These are phyloP conservation scores for Mythimna albipuncta DNA, from an alignment of 2,888 invertebrate species.

Conservation along the genomic window DNA sequence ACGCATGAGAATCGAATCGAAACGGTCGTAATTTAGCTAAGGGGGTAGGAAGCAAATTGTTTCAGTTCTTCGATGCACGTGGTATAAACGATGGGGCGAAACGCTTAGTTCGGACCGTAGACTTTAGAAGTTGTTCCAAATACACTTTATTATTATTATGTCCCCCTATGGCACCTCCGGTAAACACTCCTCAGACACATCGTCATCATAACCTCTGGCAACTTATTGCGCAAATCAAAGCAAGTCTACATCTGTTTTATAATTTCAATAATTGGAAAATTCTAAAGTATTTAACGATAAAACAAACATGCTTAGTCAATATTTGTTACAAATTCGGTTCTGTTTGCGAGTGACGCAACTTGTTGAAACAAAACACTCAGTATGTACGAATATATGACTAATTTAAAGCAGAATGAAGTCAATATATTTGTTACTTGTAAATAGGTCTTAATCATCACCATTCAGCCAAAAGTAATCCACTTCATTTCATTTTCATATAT, in stretches of 20 bases:
- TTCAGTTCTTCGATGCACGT: no score
- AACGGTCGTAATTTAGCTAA: no score
- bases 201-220: background rate
- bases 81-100: no score
- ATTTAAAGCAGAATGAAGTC: background rate
- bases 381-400: background rate
- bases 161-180: no score
- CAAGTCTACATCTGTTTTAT: background rate
- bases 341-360: constrained; percentile 32
- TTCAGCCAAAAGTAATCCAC: no score
- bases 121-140: no score
- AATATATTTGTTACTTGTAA: background rate
- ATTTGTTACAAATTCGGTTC: constrained; percentile 25
- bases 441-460: background rate
- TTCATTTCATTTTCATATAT: no score
- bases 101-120: no score
- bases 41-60: no score
- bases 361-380: background rate
- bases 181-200: background rate
- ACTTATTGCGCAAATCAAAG: constrained; percentile 16
- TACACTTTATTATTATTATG: no score
- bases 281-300: constrained; percentile 4
- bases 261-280: constrained; percentile 16
- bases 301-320: constrained; percentile 28
- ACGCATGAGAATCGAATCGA: no score